Evolutionary conservation across 2,113 vertebrate species (phyloP).

Genomic region (Coptodon rendalli): DNA sequence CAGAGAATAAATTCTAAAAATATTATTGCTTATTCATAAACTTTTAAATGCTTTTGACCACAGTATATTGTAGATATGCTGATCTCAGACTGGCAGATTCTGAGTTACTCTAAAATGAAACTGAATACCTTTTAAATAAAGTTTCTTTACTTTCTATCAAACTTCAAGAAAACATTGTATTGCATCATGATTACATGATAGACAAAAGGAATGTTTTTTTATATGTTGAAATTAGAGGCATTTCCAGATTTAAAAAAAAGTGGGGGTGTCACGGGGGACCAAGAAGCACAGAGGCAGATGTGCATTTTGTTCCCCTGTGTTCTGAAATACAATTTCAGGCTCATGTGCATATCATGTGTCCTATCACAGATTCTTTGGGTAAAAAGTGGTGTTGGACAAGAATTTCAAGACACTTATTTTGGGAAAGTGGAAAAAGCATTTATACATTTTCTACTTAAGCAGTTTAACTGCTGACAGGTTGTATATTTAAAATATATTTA

Average conservation of each 20-base stretch:
- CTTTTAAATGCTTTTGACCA: neutral
- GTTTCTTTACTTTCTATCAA: neutral
- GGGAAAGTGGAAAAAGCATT: neutral
- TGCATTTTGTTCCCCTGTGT: neutral
- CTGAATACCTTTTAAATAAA: neutral
- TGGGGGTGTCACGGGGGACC: rapidly evolving
- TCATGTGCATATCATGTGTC: neutral
- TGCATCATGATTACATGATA: neutral
- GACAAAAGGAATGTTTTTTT: neutral
- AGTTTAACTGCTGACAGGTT: neutral
- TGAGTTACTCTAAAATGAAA: neutral
- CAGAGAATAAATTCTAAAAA: neutral
- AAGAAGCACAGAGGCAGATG: neutral
- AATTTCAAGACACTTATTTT: neutral
- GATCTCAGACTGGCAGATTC: neutral
- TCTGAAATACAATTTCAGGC: neutral
- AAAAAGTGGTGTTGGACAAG: neutral
- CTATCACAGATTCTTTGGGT: neutral
- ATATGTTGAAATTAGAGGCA: neutral
- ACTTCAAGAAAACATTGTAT: neutral
- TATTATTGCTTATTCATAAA: neutral
- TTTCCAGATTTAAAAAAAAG: rapidly evolving
- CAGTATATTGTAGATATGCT: neutral
- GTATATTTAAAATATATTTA: neutral
- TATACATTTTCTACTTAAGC: neutral